These are phyloP conservation scores for Chauna torquata DNA, from an alignment of 2,113 vertebrate species.

Conservation along the genomic window DNA sequence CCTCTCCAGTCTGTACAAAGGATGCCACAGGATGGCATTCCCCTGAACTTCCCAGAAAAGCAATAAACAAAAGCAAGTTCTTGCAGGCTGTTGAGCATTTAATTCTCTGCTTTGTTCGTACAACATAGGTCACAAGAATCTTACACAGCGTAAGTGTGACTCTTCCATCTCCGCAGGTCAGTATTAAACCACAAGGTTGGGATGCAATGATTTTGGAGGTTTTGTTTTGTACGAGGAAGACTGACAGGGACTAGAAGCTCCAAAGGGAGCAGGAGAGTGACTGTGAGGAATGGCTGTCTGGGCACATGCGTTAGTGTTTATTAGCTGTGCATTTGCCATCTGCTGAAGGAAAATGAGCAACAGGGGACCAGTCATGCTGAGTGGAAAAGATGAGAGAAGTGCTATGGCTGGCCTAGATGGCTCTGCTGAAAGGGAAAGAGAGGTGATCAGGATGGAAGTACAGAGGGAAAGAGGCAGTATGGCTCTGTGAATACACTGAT, in stretches of 20 bases:
- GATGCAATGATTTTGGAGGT: background rate
- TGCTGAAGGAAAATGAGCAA: background rate
- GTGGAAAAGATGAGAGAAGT: background rate
- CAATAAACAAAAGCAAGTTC: background rate
- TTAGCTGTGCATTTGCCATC: background rate
- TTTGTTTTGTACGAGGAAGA: background rate
- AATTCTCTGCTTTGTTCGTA: background rate
- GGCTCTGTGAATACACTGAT: background rate
- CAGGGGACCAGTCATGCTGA: too few relatives aligned
- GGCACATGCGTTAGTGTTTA: background rate
- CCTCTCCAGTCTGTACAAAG: background rate
- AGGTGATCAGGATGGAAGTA: background rate
- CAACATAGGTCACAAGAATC: background rate
- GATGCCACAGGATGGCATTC: background rate
- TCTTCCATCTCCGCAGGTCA: background rate
- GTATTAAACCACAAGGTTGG: background rate
- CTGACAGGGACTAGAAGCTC: background rate
- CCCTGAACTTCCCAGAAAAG: background rate
- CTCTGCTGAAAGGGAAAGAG: background rate
- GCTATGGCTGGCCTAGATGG: background rate
- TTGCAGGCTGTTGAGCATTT: background rate
- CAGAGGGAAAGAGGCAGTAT: fast-evolving
- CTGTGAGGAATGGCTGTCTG: background rate
- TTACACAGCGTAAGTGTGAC: fast-evolving
- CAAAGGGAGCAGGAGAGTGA: background rate